Conservation (phyloP, 2,888 invertebrate genomes). For the Auanema sp. region DNA sequence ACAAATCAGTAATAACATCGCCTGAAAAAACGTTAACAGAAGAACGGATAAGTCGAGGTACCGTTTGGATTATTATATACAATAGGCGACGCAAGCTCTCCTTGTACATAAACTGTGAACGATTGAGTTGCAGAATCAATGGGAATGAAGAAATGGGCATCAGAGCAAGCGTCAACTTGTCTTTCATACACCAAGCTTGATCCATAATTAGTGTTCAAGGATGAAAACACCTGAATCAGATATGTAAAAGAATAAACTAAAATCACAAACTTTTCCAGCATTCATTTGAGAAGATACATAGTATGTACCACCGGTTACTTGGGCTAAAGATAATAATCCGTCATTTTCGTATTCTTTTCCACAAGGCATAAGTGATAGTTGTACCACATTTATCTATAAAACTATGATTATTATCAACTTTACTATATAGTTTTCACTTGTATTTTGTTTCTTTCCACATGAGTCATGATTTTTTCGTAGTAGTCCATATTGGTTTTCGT, state of each 20-base stretch:
- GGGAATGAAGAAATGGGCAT: slow-evolving; percentile 45
- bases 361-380: slow-evolving; percentile 41
- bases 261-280: slow-evolving; percentile 29
- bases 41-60: not conserved
- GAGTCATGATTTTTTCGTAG: slow-evolving; percentile 28
- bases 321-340: slow-evolving; percentile 28
- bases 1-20: not conserved
- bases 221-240: slow-evolving; percentile 28
- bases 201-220: slow-evolving; percentile 41
- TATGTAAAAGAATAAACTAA: not conserved
- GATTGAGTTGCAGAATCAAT: slow-evolving; percentile 45
- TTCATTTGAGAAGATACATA: slow-evolving; percentile 29
- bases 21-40: not conserved
- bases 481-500: slow-evolving; percentile 26
- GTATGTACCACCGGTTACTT: slow-evolving; percentile 38
- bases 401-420: too few species aligned
- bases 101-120: slow-evolving; percentile 33
- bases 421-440: too few species aligned
- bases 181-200: slow-evolving; percentile 36
- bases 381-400: slow-evolving; percentile 37
- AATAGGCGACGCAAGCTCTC: slow-evolving; percentile 25
- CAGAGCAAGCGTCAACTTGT: slow-evolving; percentile 29
- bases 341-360: slow-evolving; percentile 34
- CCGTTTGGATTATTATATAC: slow-evolving; percentile 26
- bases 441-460: slow-evolving; percentile 33